Evolutionary conservation across 2,888 invertebrate species (phyloP).

Genomic region (Octodonta nipae): DNA sequence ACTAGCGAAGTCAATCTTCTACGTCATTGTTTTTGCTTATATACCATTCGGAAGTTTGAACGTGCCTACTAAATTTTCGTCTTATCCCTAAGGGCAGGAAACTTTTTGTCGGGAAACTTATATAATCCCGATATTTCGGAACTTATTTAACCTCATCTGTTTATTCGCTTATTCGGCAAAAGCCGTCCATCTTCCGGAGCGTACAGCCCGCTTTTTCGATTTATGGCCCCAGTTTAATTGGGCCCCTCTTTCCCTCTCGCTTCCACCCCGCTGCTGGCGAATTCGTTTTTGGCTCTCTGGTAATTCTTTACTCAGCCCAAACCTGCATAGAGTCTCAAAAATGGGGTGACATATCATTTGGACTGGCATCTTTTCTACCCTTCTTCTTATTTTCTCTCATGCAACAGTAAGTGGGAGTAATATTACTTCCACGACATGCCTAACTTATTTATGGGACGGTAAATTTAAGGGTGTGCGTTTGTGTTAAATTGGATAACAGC

Average conservation of each 20-base stretch:
- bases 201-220: conserved; percentile 26
- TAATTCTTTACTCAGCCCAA: conserved; percentile 19
- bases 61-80: conserved; percentile 19
- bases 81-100: conserved; percentile 17
- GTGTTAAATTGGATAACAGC: conserved; percentile 33
- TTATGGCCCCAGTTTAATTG: conserved; percentile 33
- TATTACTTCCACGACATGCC: conserved; percentile 36
- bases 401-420: conserved; percentile 35
- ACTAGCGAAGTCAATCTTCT: conserved; percentile 22
- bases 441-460: conserved; percentile 37
- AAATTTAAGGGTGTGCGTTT: conserved; percentile 34
- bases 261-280: conserved; percentile 15
- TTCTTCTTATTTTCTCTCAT: conserved; percentile 29
- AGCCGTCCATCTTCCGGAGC: conserved; percentile 27
- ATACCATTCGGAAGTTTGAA: conserved; percentile 17
- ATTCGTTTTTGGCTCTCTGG: conserved; percentile 25
- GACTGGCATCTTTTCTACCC: conserved; percentile 1
- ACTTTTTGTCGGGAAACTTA: conserved; percentile 24
- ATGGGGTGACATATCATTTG: conserved; percentile 4
- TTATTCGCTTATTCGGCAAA: conserved; percentile 28
- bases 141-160: conserved; percentile 29
- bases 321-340: conserved; percentile 26
- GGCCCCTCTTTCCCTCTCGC: conserved; percentile 22
- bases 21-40: conserved; percentile 26
- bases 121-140: conserved; percentile 24